These are phyloP conservation scores for Chionoecetes opilio DNA, from an alignment of 1,140 invertebrate species.

Conservation along the genomic window DNA sequence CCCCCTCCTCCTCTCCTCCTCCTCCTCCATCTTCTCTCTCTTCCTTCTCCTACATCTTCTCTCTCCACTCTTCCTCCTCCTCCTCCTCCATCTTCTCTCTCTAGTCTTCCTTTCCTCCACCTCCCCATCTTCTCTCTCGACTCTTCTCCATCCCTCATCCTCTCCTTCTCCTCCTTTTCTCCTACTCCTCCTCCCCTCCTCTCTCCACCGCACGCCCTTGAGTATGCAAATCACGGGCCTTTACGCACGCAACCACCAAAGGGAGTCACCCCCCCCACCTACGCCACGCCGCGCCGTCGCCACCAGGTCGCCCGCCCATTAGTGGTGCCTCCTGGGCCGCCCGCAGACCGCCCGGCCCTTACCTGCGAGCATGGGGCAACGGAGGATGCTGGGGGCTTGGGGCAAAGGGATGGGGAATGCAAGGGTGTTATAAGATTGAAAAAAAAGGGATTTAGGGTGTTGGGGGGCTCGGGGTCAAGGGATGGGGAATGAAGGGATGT, in stretches of 20 bases:
- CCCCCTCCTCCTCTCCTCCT: no score
- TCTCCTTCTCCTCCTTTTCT: no score
- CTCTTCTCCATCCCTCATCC: not conserved
- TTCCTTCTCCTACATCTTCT: no score
- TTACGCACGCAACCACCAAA: not conserved
- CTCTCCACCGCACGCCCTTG: not conserved
- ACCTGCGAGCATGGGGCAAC: not conserved
- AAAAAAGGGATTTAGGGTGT: not conserved
- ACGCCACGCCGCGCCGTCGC: not conserved
- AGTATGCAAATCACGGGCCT: constrained; percentile 16
- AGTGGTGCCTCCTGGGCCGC: not conserved
- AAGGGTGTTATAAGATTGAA: not conserved
- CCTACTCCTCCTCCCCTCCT: not conserved
- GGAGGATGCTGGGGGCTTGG: not conserved
- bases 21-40: no score
- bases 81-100: no score
- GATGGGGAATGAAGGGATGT: no score
- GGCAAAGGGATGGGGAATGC: not conserved
- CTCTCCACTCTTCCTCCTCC: not conserved
- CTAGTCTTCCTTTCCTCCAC: not conserved
- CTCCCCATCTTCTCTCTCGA: not conserved
- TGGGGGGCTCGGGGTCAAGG: no score
- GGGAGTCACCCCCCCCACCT: not conserved
- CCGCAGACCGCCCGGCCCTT: not conserved
- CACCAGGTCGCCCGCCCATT: constrained; percentile 22